phyloP scores from a whole-genome alignment of 1,140 invertebrate species.

The Cydia splendana region DNA sequence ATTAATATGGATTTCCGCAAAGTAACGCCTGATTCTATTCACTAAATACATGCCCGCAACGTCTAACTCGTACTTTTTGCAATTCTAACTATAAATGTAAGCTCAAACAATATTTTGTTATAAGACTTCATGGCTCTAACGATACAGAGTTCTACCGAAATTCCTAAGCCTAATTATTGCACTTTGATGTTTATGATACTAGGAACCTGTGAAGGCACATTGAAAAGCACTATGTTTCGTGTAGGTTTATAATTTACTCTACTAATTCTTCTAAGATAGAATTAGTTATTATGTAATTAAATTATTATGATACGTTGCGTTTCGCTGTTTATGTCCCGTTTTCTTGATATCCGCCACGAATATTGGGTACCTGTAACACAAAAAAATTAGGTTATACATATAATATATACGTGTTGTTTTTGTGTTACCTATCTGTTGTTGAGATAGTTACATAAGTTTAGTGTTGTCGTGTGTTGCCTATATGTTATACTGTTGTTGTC shows the following conservation, averaged over 20 bases:
- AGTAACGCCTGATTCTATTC: too few relatives aligned
- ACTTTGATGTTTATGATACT: slow-evolving; percentile 55
- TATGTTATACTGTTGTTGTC: neutral
- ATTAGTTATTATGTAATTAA: neutral
- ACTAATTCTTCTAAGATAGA: slow-evolving; percentile 22
- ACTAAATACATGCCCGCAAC: neutral
- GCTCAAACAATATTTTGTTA: too few relatives aligned
- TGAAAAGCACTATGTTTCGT: slow-evolving; percentile 57
- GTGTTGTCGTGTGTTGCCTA: too few relatives aligned
- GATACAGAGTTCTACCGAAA: neutral
- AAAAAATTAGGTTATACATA: neutral
- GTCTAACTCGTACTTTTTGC: neutral
- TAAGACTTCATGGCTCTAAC: slow-evolving; percentile 37
- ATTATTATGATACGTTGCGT: slow-evolving; percentile 10
- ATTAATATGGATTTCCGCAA: too few relatives aligned
- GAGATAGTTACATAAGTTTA: too few relatives aligned
- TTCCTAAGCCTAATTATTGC: slow-evolving; percentile 51
- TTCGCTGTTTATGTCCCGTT: slow-evolving; percentile 8
- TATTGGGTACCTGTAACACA: neutral
- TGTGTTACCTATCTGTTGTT: neutral
- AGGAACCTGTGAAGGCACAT: slow-evolving; percentile 63
- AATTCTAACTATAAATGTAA: neutral
- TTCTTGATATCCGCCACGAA: neutral
- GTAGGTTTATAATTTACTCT: slow-evolving; percentile 40
- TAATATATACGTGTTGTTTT: neutral